These are phyloP conservation scores for Pteronotus mesoamericanus DNA, from an alignment of 2,797 vertebrate genomes.

Conservation along the genomic window DNA sequence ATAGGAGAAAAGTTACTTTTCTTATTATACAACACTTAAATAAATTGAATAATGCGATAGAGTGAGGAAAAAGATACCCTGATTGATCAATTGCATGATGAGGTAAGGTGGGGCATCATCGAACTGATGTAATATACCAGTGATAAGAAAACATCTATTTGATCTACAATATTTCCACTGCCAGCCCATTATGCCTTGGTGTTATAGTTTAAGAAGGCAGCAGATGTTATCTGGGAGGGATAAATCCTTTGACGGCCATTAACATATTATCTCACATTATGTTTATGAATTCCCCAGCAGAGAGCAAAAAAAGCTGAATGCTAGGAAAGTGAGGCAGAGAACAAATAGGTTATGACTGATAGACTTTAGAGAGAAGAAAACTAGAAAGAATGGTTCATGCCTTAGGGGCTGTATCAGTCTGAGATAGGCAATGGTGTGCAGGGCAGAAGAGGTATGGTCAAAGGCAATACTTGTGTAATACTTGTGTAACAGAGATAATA, in stretches of 20 bases:
- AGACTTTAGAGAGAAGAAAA: not conserved
- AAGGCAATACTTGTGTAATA: too few species aligned
- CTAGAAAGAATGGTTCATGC: fast-evolving
- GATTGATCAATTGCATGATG: not conserved
- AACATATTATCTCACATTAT: not conserved
- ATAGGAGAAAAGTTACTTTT: not conserved
- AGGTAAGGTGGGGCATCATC: not conserved
- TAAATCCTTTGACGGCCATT: not conserved
- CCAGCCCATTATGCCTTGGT: not conserved
- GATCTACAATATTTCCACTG: not conserved
- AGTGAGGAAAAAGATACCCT: not conserved
- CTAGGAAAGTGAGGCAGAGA: not conserved
- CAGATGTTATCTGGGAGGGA: not conserved
- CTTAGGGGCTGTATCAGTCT: not conserved
- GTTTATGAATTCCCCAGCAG: not conserved
- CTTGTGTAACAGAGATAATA: not conserved
- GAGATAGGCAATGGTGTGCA: fast-evolving
- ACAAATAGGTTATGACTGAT: not conserved
- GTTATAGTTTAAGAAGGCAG: not conserved
- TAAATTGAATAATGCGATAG: not conserved
- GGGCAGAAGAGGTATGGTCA: not conserved
- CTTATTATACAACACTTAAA: not conserved
- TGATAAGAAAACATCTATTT: not conserved
- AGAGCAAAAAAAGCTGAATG: not conserved
- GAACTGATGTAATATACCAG: not conserved